Evolutionary conservation across 2,113 vertebrate genomes (phyloP).

Genomic region (Haemorhous mexicanus): DNA sequence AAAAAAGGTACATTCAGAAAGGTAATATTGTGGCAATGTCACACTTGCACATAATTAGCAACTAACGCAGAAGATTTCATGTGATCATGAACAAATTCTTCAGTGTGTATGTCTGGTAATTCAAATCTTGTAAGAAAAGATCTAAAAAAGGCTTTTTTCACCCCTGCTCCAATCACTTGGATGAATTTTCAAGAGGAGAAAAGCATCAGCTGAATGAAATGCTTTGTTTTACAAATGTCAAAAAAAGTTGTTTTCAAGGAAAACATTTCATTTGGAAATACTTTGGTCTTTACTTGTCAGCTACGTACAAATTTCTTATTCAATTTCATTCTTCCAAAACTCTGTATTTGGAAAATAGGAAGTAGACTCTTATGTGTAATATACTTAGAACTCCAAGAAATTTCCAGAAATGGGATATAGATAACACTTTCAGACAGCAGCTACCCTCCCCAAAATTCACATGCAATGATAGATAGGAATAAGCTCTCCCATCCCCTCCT

Average conservation of each 20-base stretch:
- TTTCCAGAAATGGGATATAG: not conserved
- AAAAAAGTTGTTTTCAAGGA: not conserved
- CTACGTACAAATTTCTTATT: not conserved
- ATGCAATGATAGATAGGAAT: not conserved
- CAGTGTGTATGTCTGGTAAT: not conserved
- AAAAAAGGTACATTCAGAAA: not conserved
- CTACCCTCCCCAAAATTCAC: not conserved
- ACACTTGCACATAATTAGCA: not conserved
- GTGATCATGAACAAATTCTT: not conserved
- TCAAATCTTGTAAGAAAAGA: not conserved
- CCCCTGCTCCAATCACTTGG: rapidly evolving
- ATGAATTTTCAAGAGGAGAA: not conserved
- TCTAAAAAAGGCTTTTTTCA: not conserved
- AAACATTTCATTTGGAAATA: not conserved
- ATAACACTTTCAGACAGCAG: not conserved
- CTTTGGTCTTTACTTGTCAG: not conserved
- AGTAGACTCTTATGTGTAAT: not conserved
- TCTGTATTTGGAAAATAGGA: not conserved
- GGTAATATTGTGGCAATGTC: not conserved
- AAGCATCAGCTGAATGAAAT: not conserved
- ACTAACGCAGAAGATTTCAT: not conserved
- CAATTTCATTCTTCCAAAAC: not conserved
- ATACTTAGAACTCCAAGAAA: not conserved
- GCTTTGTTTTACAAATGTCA: not conserved
- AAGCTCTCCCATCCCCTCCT: not conserved